Conservation (phyloP, 2,797 vertebrate genomes). For the Acridotheres tristis region DNA sequence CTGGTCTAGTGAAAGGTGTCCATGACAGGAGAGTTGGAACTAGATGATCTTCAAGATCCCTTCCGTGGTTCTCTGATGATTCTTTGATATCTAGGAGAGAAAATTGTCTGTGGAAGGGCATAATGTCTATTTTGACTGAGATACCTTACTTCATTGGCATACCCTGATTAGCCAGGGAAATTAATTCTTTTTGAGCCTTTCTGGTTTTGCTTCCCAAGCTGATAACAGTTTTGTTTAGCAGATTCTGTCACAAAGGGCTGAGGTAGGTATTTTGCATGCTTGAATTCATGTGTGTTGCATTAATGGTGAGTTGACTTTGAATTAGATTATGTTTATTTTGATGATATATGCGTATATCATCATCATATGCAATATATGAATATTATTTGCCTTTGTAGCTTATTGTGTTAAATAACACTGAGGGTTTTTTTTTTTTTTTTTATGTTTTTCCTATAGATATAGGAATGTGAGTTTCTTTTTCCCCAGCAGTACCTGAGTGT, state of each 20-base stretch:
- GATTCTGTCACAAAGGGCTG: not conserved
- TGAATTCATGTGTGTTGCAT: not conserved
- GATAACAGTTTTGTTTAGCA: not conserved
- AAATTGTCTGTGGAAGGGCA: not conserved
- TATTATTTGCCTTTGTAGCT: not conserved
- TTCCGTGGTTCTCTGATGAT: not conserved
- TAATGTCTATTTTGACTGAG: not conserved
- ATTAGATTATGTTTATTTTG: not conserved
- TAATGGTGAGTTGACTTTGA: not conserved
- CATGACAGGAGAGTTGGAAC: not conserved
- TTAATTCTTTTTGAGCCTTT: not conserved
- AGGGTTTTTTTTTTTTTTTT: not conserved
- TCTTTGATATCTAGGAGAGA: not conserved
- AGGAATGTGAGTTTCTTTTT: not conserved
- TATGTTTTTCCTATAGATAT: not conserved
- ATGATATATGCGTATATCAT: not conserved
- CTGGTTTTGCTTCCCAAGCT: not conserved
- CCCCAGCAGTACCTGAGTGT: not conserved
- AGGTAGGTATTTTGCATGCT: not conserved
- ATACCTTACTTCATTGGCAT: not conserved
- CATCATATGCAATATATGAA: not conserved
- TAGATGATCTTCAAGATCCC: not conserved
- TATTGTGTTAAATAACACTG: not conserved
- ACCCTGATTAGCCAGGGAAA: not conserved
- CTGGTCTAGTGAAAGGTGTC: not conserved